Base-by-base conservation (phyloP, 2,113 vertebrate species). In the Acrocephalus arundinaceus region DNA sequence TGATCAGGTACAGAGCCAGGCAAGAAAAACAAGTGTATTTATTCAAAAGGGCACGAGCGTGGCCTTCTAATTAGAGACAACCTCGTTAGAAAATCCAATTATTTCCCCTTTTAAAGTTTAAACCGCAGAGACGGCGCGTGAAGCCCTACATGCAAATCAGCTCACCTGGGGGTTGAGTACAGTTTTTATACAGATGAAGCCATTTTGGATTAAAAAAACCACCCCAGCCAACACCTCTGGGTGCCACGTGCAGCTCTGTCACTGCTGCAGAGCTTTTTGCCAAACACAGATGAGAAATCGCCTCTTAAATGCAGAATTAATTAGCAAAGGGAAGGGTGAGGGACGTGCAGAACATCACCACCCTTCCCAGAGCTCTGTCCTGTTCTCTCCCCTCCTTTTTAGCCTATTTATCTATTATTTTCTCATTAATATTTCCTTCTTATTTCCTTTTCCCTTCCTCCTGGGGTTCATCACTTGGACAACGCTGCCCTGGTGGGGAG, bases 391-490 rank as follows among this genome's bases (percentile, higher is more conserved):
- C 13, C 17, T 77, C 41, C 46, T 71, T 72, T 75, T 27, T 19
- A 31, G 14, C 49, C 70, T 4, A 2, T 13, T 31, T 15, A 5
- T 73, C 61, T 31, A 3, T 39, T 39, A 39, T 39, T 39, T 74
- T 2, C 21, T 52, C 15, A 11, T 28, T 21, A 10, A 6, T n/a
- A 28, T 79, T 85, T 65, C 61, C 33, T 59, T 31, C 17, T 43
- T 6, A 11, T 37, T 77, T 41, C 33, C 45, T 19, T 23, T 12
- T 21, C 52, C 16, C 20, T 55, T 51, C 62, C 76, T 55, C 37
- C 45, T 0, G 0, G 3, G 52, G 27, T 13, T 67, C 46, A 5
- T 33, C 37, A 13, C 43, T 45, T 0, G 57, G 77, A 27, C 27
- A 43, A 2, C 0, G 6, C 3, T n/a, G 20, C 49, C 73, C 15